Evolutionary conservation across 1,140 invertebrate genomes (phyloP).

Genomic region (Magallana gigas): DNA sequence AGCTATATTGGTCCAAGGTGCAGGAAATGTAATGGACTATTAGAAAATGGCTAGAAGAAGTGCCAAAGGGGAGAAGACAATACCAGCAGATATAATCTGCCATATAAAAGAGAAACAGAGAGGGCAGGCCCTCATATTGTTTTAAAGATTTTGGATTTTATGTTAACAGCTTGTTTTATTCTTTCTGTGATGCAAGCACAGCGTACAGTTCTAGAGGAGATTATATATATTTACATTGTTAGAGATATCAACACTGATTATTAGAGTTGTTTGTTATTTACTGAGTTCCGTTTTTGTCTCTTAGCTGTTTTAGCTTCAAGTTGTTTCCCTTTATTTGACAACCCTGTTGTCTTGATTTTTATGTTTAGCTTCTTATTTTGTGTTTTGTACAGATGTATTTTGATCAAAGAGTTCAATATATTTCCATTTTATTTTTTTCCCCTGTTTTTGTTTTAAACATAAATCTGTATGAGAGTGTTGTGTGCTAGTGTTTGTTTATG

Average conservation of each 20-base stretch:
- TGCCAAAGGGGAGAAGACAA: not conserved
- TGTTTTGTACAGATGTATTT: slow-evolving; percentile 14
- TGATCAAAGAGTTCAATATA: slow-evolving; percentile 15
- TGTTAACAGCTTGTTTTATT: not conserved
- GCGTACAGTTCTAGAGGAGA: slow-evolving; percentile 21
- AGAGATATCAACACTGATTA: not conserved
- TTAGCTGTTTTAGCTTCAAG: slow-evolving; percentile 33
- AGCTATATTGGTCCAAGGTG: not conserved
- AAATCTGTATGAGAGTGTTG: too few relatives aligned
- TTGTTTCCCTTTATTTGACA: slow-evolving; percentile 17
- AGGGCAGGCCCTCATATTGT: slow-evolving; percentile 8
- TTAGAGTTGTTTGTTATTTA: slow-evolving; percentile 35
- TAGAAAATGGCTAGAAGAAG: not conserved
- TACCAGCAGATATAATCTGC: not conserved
- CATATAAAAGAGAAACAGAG: not conserved
- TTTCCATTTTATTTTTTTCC: too few relatives aligned
- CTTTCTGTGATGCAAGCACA: slow-evolving; percentile 3
- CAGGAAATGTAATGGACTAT: not conserved
- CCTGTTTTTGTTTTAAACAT: too few relatives aligned
- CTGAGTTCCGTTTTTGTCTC: slow-evolving; percentile 18
- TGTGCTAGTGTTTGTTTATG: too few relatives aligned
- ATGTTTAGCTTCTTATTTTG: not conserved
- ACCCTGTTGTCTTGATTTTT: slow-evolving; percentile 22
- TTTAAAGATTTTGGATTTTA: slow-evolving; percentile 14
- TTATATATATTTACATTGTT: slow-evolving; percentile 22